Evolutionary conservation across 2,888 invertebrate species (phyloP).

Genomic region (Meteorus colon): DNA sequence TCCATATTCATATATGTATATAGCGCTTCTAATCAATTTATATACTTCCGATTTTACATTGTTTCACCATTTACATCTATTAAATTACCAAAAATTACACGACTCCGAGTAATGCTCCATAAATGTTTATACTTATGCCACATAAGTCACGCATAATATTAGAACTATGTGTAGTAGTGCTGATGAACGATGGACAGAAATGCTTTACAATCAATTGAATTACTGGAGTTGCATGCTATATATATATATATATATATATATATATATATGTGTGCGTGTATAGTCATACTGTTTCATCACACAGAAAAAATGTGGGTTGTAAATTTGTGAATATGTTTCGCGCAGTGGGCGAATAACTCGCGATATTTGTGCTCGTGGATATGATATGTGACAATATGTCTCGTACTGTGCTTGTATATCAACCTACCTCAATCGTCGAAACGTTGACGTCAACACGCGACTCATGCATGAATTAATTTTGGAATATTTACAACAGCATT

Average conservation of each 20-base stretch:
- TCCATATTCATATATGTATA: too few species aligned
- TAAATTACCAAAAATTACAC: neutral
- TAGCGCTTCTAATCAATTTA: too few species aligned
- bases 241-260: neutral
- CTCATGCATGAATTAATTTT: constrained; percentile 17
- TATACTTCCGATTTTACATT: too few species aligned
- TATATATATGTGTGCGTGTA: too few species aligned
- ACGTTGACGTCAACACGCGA: constrained; percentile 21
- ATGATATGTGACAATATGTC: constrained; percentile 36
- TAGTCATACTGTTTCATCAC: too few species aligned
- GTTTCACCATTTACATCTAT: too few species aligned
- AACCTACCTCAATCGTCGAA: constrained; percentile 55
- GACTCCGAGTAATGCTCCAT: neutral
- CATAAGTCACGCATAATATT: neutral
- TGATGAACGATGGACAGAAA: neutral
- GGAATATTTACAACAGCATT: neutral
- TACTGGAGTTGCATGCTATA: constrained; percentile 25
- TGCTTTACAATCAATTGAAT: neutral
- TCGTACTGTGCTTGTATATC: constrained; percentile 45
- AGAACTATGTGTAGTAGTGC: neutral
- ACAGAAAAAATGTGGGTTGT: too few species aligned
- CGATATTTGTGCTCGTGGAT: constrained; percentile 41
- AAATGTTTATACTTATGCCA: neutral
- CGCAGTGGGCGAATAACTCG: constrained; percentile 38
- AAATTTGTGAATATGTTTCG: constrained; percentile 29